Evolutionary conservation across 1,140 invertebrate genomes (phyloP).

Genomic region (Hyles euphorbiae): DNA sequence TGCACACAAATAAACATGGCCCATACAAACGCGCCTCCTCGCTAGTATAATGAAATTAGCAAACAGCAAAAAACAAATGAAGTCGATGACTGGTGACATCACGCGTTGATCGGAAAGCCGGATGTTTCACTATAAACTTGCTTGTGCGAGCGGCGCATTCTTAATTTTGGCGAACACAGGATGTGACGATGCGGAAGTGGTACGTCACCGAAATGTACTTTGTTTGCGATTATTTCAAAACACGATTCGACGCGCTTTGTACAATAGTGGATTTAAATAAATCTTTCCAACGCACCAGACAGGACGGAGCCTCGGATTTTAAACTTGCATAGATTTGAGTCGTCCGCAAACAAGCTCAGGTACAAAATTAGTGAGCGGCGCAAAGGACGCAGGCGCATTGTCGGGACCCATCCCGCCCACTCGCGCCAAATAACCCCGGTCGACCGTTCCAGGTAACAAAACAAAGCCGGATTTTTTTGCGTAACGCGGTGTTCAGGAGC

Average conservation of each 20-base stretch:
- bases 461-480: constrained; percentile 56
- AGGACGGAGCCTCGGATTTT: constrained; percentile 42
- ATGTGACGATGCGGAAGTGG: constrained; percentile 40
- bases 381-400: constrained; percentile 26
- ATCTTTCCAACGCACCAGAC: constrained; percentile 48
- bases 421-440: constrained; percentile 50
- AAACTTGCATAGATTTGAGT: constrained; percentile 28
- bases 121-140: constrained; percentile 49
- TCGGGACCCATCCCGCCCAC: constrained; percentile 53
- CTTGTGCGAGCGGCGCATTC: constrained; percentile 39
- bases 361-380: constrained; percentile 49
- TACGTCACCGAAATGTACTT: constrained; percentile 38
- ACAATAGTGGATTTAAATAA: constrained; percentile 20
- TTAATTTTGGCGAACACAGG: constrained; percentile 39
- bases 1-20: not conserved
- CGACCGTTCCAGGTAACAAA: constrained; percentile 61
- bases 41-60: constrained; percentile 1
- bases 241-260: constrained; percentile 41
- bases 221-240: constrained; percentile 32
- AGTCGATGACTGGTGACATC: constrained; percentile 15
- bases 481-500: constrained; percentile 55
- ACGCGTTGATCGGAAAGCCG: constrained; percentile 36
- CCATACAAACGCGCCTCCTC: not conserved
- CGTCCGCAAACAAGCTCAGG: constrained; percentile 62
- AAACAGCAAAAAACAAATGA: not conserved